Evolutionary conservation across 1,140 invertebrate genomes (phyloP).

Genomic region (Hylaeus anthracinus): DNA sequence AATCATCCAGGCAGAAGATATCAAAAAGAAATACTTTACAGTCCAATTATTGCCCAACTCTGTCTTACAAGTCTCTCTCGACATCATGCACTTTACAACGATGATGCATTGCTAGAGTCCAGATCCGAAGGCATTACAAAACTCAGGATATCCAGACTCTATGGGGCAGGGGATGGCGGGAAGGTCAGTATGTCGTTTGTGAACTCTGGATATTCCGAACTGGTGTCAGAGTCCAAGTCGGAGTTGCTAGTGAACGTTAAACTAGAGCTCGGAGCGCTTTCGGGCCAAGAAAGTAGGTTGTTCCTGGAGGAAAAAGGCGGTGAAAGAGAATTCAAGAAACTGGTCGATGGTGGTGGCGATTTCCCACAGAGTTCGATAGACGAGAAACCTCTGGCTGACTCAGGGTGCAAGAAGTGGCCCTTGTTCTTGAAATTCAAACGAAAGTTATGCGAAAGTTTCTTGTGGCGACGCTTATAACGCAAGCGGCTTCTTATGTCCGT

Average conservation of each 20-base stretch:
- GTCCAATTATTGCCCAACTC: constrained; percentile 32
- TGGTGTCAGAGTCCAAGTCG: constrained; percentile 77
- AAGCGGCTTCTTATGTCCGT: constrained; percentile 76
- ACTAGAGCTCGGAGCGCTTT: constrained; percentile 78
- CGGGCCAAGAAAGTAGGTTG: constrained; percentile 76
- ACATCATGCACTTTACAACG: constrained; percentile 12
- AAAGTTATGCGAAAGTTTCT: constrained; percentile 70
- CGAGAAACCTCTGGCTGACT: constrained; percentile 69
- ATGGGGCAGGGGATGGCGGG: constrained; percentile 77
- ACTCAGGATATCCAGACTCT: constrained; percentile 3
- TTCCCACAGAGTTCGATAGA: constrained; percentile 73
- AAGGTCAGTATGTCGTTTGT: constrained; percentile 76
- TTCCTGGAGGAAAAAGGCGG: constrained; percentile 77
- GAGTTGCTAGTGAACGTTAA: constrained; percentile 79
- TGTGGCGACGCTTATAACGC: constrained; percentile 71
- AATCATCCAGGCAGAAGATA: background rate
- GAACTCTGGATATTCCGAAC: constrained; percentile 80
- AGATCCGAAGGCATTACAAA: background rate
- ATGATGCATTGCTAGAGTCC: background rate
- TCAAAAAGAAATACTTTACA: background rate
- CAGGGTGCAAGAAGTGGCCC: constrained; percentile 68
- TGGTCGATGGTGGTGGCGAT: constrained; percentile 78
- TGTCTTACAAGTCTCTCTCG: constrained; percentile 1
- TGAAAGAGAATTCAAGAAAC: constrained; percentile 78
- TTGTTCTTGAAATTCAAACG: constrained; percentile 74